Conservation (phyloP, 2,888 invertebrate species). For the Desoria tigrina region DNA sequence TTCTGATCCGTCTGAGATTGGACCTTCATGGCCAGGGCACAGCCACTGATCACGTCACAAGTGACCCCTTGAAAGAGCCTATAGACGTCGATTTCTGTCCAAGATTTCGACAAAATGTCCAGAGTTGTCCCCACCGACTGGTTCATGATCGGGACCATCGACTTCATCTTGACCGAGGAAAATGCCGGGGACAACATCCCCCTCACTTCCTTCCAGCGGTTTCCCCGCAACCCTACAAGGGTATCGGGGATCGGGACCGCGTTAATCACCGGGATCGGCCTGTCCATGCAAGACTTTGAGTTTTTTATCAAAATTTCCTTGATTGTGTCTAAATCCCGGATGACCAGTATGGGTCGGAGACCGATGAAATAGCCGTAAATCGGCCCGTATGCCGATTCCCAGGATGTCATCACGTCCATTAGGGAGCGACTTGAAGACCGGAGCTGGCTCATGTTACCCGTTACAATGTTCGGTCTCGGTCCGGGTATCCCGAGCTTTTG, state of each 20-base stretch:
- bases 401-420: slow-evolving; percentile 45
- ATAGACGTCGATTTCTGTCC: slow-evolving; percentile 56
- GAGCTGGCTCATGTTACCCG: slow-evolving; percentile 44
- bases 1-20: slow-evolving; percentile 57
- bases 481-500: slow-evolving; percentile 43
- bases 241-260: slow-evolving; percentile 47
- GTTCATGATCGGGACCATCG: slow-evolving; percentile 58
- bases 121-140: slow-evolving; percentile 57
- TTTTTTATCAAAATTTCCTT: slow-evolving; percentile 55
- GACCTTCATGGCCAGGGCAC: slow-evolving; percentile 59
- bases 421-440: slow-evolving; percentile 27
- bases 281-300: slow-evolving; percentile 54
- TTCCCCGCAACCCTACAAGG: slow-evolving; percentile 55
- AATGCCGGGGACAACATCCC: slow-evolving; percentile 60
- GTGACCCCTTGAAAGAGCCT: slow-evolving; percentile 59
- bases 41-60: slow-evolving; percentile 60
- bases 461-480: slow-evolving; percentile 41
- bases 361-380: slow-evolving; percentile 53
- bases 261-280: slow-evolving; percentile 51
- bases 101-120: slow-evolving; percentile 55
- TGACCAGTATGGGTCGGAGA: slow-evolving; percentile 49
- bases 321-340: slow-evolving; percentile 52
- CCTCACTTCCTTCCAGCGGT: slow-evolving; percentile 62
- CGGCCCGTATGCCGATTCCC: slow-evolving; percentile 50
- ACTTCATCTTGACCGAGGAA: slow-evolving; percentile 59